These are phyloP conservation scores for Spea bombifrons DNA, from an alignment of 2,113 vertebrate species.

Conservation along the genomic window DNA sequence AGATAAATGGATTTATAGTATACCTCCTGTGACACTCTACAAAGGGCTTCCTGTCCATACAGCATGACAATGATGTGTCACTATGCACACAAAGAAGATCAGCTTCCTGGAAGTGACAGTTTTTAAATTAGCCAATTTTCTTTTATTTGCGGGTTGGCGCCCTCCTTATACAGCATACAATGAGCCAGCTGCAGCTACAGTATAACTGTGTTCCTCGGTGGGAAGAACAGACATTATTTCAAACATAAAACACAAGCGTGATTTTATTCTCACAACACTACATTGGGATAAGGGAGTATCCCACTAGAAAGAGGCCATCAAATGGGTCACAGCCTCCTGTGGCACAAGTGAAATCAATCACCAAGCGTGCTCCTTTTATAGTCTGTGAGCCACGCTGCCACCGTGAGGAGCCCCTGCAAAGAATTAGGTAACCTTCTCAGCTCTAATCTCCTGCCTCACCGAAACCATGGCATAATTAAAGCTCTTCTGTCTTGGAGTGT, in stretches of 20 bases:
- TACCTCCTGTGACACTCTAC: not conserved
- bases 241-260: not conserved
- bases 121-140: not conserved
- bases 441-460: not conserved
- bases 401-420: constrained; percentile 13
- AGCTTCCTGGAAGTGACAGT: not conserved
- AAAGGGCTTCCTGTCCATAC: not conserved
- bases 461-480: not conserved
- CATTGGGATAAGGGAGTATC: constrained; percentile 17
- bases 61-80: not conserved
- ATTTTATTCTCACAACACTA: not conserved
- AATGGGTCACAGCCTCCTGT: constrained; percentile 19
- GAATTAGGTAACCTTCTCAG: not conserved
- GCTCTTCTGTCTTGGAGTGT: not conserved
- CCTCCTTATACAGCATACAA: not conserved
- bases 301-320: constrained; percentile 13
- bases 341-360: constrained; percentile 12
- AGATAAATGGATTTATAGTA: not conserved
- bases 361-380: not conserved
- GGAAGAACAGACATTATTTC: not conserved
- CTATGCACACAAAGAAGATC: not conserved
- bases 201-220: not conserved
- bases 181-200: not conserved
- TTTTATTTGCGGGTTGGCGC: not conserved
- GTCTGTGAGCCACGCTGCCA: constrained; percentile 9